Conservation (phyloP, 2,888 invertebrate genomes). For the Panzeria rudis region DNA sequence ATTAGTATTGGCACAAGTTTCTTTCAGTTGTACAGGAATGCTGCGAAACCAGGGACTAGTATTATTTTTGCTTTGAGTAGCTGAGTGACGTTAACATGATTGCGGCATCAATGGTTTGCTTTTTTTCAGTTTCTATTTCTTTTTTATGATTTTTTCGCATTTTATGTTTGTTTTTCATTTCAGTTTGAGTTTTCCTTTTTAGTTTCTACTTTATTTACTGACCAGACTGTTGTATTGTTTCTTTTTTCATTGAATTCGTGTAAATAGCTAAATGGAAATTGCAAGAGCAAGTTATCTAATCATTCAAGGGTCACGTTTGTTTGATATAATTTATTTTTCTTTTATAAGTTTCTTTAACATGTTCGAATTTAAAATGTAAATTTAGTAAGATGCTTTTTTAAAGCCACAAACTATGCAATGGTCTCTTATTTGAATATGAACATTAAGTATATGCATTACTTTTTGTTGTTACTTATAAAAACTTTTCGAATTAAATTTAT, state of each 20-base stretch:
- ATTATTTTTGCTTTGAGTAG: slow-evolving; percentile 21
- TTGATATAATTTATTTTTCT: slow-evolving; percentile 48
- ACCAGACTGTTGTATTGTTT: slow-evolving; percentile 39
- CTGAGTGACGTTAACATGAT: slow-evolving; percentile 55
- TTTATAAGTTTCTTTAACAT: slow-evolving; percentile 6
- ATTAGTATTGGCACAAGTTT: slow-evolving; percentile 16
- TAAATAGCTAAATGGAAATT: slow-evolving; percentile 42
- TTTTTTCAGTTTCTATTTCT: slow-evolving; percentile 26
- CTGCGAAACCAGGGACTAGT: slow-evolving; percentile 5
- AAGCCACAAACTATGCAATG: slow-evolving; percentile 18
- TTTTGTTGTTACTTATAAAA: slow-evolving; percentile 3
- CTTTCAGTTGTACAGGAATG: not conserved
- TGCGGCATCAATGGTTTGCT: slow-evolving; percentile 46
- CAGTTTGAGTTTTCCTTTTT: slow-evolving; percentile 40
- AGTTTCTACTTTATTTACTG: slow-evolving; percentile 42
- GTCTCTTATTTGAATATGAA: slow-evolving; percentile 4
- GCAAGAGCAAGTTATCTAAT: slow-evolving; percentile 57
- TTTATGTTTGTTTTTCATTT: slow-evolving; percentile 59
- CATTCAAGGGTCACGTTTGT: slow-evolving; percentile 64
- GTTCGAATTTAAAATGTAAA: not conserved
- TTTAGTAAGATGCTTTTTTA: not conserved
- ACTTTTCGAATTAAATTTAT: slow-evolving; percentile 30
- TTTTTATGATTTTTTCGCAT: slow-evolving; percentile 5
- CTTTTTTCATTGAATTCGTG: slow-evolving; percentile 12
- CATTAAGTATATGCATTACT: slow-evolving; percentile 48